A percentile compares a stretch with the other conserved stretches of the same genome.
Evolutionary conservation across 2,113 vertebrate species (phyloP).

Genomic region (Ceuthmochares aereus): DNA sequence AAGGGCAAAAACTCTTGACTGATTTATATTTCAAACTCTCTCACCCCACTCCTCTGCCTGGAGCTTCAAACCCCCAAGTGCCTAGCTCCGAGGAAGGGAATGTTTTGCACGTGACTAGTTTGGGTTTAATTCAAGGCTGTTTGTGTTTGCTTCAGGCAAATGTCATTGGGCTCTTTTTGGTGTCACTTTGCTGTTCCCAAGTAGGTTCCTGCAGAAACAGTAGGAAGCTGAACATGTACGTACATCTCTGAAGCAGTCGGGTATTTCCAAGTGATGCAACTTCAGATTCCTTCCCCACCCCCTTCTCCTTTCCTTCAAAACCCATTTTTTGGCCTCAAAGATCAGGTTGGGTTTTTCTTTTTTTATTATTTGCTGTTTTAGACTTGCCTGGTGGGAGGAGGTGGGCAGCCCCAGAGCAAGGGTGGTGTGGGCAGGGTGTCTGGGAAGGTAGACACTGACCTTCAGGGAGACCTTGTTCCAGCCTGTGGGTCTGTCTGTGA

Average conservation of each 20-base stretch:
- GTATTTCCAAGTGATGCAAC: constrained; percentile 69
- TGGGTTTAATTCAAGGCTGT: constrained; percentile 16
- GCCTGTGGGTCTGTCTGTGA: background rate
- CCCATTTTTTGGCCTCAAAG: constrained; percentile 14
- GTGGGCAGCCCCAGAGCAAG: background rate
- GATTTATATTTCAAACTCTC: constrained; percentile 14
- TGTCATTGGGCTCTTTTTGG: constrained; percentile 29
- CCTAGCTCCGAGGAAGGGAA: background rate
- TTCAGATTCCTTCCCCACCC: constrained; percentile 38
- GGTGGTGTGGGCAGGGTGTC: background rate
- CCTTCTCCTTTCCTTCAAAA: background rate
- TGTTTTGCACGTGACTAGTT: background rate
- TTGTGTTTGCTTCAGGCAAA: constrained; percentile 26
- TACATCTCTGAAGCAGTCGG: constrained; percentile 15
- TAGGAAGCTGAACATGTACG: constrained; percentile 34
- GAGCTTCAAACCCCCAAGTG: background rate
- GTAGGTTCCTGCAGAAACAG: background rate
- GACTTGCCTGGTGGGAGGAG: background rate
- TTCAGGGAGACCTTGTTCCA: background rate
- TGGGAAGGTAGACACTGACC: background rate
- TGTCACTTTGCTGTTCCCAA: constrained; percentile 34
- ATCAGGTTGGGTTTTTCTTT: background rate
- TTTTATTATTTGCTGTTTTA: background rate
- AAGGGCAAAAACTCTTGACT: constrained; percentile 22
- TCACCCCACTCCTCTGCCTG: background rate